Conservation (phyloP, 2,797 vertebrate genomes). For the Ceryle rudis region DNA sequence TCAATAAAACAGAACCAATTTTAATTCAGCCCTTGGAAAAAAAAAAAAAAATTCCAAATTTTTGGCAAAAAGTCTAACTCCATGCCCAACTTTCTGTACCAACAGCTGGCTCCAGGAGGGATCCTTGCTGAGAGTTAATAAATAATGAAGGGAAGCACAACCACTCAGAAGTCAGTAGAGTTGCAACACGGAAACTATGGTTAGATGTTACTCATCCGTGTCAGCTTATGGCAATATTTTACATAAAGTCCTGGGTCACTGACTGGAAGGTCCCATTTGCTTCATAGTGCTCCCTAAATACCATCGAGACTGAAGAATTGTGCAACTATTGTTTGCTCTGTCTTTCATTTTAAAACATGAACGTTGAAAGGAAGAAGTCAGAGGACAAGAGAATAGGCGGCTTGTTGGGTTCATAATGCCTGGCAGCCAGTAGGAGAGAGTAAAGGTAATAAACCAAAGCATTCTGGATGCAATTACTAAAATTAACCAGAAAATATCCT, state of each 20-base stretch:
- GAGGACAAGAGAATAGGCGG: background rate
- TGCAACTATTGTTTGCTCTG: background rate
- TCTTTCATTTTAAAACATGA: background rate
- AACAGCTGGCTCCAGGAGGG: background rate
- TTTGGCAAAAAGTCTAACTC: background rate
- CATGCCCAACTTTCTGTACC: background rate
- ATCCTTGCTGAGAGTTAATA: background rate
- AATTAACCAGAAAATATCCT: constrained; percentile 6
- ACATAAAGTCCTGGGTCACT: background rate
- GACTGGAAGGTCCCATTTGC: background rate
- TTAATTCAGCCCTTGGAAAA: background rate
- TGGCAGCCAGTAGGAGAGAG: background rate
- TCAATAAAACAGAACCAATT: background rate
- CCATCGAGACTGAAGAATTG: accelerated
- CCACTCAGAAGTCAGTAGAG: background rate
- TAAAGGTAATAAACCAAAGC: background rate
- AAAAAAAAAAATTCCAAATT: background rate
- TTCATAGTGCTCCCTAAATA: background rate
- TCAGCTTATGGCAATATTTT: background rate
- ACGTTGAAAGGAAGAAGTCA: background rate
- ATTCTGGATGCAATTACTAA: background rate
- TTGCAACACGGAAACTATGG: background rate
- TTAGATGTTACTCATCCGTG: background rate
- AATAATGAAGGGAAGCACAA: background rate
- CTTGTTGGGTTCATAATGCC: background rate